Conservation (phyloP, 2,888 invertebrate genomes). For the Anodontia alba region DNA sequence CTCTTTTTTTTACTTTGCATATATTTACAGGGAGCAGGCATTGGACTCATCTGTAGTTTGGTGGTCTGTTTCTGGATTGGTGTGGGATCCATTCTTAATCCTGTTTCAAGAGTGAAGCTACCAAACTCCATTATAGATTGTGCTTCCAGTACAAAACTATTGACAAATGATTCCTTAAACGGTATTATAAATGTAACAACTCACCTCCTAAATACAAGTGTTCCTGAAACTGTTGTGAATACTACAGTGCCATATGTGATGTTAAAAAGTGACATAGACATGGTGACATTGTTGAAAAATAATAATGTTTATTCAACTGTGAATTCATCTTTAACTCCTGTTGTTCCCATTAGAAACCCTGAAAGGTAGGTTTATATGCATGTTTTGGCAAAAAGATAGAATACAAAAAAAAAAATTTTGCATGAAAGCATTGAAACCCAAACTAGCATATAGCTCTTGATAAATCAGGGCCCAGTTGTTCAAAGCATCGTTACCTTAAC, state of each 20-base stretch:
- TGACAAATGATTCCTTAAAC: not conserved
- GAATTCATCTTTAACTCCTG: not conserved
- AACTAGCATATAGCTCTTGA: too few relatives aligned
- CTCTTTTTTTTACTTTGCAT: too few relatives aligned
- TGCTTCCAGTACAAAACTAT: not conserved
- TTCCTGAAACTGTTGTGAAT: not conserved
- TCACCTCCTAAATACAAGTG: not conserved
- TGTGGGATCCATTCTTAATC: not conserved
- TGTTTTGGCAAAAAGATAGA: not conserved
- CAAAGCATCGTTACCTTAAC: not conserved
- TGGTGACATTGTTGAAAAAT: not conserved
- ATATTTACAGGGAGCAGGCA: not conserved
- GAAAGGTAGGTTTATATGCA: not conserved
- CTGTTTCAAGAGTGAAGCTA: not conserved
- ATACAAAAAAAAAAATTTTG: not conserved
- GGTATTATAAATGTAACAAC: not conserved
- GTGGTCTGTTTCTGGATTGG: conserved; percentile 1
- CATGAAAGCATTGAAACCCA: not conserved
- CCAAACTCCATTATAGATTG: not conserved
- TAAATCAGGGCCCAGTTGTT: too few relatives aligned
- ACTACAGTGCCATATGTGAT: not conserved
- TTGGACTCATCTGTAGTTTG: not conserved
- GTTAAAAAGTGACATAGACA: not conserved
- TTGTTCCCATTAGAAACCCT: not conserved
- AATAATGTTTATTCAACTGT: not conserved